Evolutionary conservation across 2,797 vertebrate genomes (phyloP).

Genomic region (Eutrigla gurnardus): DNA sequence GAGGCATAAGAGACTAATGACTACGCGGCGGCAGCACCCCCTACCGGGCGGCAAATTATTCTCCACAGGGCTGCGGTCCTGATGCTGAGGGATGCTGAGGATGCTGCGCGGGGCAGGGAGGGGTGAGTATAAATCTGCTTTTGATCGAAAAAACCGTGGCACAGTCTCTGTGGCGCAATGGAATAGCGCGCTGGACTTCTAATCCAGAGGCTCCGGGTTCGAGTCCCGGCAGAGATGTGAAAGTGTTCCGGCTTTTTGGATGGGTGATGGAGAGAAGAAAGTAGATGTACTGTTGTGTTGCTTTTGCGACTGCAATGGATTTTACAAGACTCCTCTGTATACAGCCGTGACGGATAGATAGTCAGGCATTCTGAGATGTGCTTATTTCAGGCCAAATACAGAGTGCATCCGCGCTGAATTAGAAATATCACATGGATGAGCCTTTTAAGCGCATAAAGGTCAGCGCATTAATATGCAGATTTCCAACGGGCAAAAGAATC

Average conservation of each 20-base stretch:
- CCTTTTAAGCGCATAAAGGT: conserved; percentile 54
- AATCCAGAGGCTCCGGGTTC: conserved; percentile 99
- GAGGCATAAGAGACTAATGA: conserved; percentile 17
- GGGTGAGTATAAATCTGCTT: conserved; percentile 73
- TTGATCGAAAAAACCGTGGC: conserved; percentile 66
- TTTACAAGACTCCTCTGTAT: neutral
- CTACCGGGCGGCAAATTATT: conserved; percentile 55
- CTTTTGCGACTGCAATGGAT: neutral
- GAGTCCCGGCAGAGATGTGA: conserved; percentile 99
- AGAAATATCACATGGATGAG: conserved; percentile 23
- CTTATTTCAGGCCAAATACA: neutral
- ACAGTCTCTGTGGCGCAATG: conserved; percentile 99
- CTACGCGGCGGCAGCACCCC: conserved; percentile 72
- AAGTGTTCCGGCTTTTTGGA: conserved; percentile 59
- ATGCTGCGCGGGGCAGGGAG: conserved; percentile 57
- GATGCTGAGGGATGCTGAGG: conserved; percentile 80
- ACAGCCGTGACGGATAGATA: neutral
- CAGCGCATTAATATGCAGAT: conserved; percentile 61
- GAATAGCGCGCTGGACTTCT: conserved; percentile 99
- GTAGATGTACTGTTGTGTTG: neutral
- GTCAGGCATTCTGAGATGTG: neutral
- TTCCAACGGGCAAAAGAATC: conserved; percentile 14
- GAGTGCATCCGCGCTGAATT: conserved; percentile 1
- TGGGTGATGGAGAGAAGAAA: neutral
- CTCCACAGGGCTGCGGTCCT: conserved; percentile 73